Conservation (phyloP, 2,113 vertebrate species). For the Myotis davidii region DNA sequence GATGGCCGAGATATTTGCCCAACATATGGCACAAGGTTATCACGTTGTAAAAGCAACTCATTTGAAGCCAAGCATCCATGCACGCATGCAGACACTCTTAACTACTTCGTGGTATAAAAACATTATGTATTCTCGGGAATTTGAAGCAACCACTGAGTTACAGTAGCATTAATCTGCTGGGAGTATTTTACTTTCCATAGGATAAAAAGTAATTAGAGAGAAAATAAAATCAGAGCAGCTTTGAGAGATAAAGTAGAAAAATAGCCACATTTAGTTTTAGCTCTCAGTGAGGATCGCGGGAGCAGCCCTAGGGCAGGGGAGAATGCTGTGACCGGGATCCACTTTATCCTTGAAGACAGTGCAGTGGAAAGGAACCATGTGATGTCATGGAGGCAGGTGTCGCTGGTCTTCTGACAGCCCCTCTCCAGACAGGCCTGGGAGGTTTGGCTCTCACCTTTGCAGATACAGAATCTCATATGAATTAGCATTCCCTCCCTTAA, state of each 20-base stretch:
- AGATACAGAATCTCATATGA: background rate
- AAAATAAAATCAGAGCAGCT: constrained; percentile 19
- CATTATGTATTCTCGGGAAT: background rate
- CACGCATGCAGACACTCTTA: background rate
- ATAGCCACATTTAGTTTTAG: background rate
- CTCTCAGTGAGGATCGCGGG: too few species aligned
- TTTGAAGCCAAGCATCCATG: constrained; percentile 13
- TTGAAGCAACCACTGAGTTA: background rate
- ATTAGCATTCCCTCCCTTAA: background rate
- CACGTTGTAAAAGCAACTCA: constrained; percentile 50
- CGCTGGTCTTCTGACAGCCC: background rate
- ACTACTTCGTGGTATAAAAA: background rate
- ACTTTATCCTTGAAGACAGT: background rate
- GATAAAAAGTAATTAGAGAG: constrained; percentile 34
- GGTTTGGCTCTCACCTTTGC: background rate
- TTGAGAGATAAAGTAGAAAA: background rate
- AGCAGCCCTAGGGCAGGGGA: background rate
- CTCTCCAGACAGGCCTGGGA: background rate
- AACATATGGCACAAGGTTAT: constrained; percentile 65
- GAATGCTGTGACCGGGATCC: background rate
- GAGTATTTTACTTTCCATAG: constrained; percentile 12
- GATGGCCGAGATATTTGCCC: constrained; percentile 66
- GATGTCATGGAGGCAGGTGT: background rate
- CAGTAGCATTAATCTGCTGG: background rate
- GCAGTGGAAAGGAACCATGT: background rate